A percentile compares a stretch with the other conserved stretches of the same genome.
Conservation (phyloP, 2,113 vertebrate species). For the Panurus biarmicus region DNA sequence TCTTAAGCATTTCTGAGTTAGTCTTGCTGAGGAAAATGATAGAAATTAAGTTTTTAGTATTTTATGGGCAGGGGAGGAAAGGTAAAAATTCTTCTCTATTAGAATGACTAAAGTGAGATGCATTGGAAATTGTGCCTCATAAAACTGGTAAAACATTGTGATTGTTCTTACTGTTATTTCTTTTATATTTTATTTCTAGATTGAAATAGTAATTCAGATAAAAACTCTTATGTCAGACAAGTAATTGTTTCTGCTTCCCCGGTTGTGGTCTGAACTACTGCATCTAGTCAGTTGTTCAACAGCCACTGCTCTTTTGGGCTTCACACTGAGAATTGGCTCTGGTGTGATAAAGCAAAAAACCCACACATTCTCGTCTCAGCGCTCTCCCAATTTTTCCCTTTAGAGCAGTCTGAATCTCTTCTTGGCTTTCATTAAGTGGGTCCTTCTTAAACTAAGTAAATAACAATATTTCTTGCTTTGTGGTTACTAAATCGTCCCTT, state of each 20-base stretch:
- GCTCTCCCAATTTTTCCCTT: neutral
- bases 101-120: fast-evolving
- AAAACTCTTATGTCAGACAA: neutral
- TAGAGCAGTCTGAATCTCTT: neutral
- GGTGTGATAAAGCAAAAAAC: neutral
- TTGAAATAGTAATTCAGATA: neutral
- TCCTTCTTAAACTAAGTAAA: neutral
- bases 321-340: neutral
- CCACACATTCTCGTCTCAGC: neutral
- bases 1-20: neutral
- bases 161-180: neutral
- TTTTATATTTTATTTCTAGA: neutral
- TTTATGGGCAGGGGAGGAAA: neutral
- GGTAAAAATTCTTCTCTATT: neutral
- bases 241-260: neutral
- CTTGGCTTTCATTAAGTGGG: neutral
- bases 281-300: neutral
- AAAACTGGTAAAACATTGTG: neutral
- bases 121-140: neutral
- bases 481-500: neutral
- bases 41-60: neutral
- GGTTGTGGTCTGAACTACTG: neutral
- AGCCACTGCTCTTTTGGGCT: neutral
- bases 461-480: neutral
- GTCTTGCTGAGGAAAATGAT: neutral